Base-by-base conservation (phyloP, 2,888 invertebrate species). In the Drosophila merina region DNA sequence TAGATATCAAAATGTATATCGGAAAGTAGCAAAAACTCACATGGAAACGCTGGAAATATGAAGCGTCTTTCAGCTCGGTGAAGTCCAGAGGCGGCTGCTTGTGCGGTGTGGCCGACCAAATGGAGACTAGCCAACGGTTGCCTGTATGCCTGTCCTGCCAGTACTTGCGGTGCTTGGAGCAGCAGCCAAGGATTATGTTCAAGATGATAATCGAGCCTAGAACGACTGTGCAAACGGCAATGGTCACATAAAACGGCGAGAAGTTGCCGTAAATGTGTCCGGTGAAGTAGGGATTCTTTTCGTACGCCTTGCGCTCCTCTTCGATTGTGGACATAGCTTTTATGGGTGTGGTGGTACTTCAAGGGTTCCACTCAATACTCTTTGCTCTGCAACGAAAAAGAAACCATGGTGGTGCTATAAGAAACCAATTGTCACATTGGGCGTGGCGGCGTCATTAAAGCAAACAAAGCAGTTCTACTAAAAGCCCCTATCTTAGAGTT, bases 41-140 rank as follows among this genome's bases (percentile, higher is more conserved):
- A 73, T 89, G 79, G n/a, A 88, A 63, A 10, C 79, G 77, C 56
- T 90, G 92, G 88, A 89, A 90, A 67, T 89, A 90, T 57, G 89
- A 93, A 1, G 92, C 92, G 80, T 92, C 93, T 81, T 95, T 94
- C 0, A 97, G 91, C 90, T 97, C 97, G 0, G 95, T 94, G 55
- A 95, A 93, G 90, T 97, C 97, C 4, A 97, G 91, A 0, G 97
- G 95, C 3, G 96, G 96, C 89, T 96, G 96, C 76, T 95, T 95
- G 89, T 96, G 95, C 0, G 97, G 97, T 4, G 96, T 95, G 38
- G 95, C 93, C 1, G 96, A 95, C 96, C 96, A 97, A 90, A 97
- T 93, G 1, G 97, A 95, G 14, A 96, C 94, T 67, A 97, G 92
- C 96, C 96, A 97, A 86, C 96, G 95, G 90, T 96, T 97, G 51